These are phyloP conservation scores for Caerostris darwini DNA, from an alignment of 1,140 invertebrate species.

Conservation along the genomic window DNA sequence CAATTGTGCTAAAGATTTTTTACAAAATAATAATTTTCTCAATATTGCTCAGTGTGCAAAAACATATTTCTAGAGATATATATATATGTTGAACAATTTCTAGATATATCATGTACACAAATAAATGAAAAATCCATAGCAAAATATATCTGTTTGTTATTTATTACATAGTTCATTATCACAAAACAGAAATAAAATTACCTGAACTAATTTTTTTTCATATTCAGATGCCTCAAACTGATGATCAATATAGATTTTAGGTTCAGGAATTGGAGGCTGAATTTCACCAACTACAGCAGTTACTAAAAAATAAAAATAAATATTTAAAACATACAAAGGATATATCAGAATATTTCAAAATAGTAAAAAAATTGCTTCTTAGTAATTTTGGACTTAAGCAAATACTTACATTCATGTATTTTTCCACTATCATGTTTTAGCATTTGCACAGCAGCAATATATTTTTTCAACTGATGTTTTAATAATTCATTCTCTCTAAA, in stretches of 20 bases:
- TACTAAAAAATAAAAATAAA: conserved; percentile 46
- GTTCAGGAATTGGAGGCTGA: conserved; percentile 82
- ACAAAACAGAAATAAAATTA: conserved; percentile 79
- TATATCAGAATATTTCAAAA: conserved; percentile 50
- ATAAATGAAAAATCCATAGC: neutral
- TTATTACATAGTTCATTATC: neutral
- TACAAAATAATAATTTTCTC: too few relatives aligned
- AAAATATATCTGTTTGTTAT: neutral
- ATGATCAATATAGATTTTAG: conserved; percentile 82
- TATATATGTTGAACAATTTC: too few relatives aligned
- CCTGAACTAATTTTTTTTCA: conserved; percentile 94
- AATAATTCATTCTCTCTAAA: conserved; percentile 92
- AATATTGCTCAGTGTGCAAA: too few relatives aligned
- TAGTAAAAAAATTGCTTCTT: conserved; percentile 69
- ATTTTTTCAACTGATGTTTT: conserved; percentile 93
- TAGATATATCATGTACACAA: too few relatives aligned
- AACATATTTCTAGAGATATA: too few relatives aligned
- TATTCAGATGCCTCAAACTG: conserved; percentile 91
- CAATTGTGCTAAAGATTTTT: too few relatives aligned
- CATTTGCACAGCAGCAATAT: conserved; percentile 94
- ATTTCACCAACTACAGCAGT: conserved; percentile 77
- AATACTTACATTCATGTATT: conserved; percentile 80
- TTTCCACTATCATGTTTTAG: conserved; percentile 86
- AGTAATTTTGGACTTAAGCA: neutral
- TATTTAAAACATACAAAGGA: neutral